phyloP scores from a whole-genome alignment of 2,797 vertebrate genomes.

The Cynopterus sphinx region DNA sequence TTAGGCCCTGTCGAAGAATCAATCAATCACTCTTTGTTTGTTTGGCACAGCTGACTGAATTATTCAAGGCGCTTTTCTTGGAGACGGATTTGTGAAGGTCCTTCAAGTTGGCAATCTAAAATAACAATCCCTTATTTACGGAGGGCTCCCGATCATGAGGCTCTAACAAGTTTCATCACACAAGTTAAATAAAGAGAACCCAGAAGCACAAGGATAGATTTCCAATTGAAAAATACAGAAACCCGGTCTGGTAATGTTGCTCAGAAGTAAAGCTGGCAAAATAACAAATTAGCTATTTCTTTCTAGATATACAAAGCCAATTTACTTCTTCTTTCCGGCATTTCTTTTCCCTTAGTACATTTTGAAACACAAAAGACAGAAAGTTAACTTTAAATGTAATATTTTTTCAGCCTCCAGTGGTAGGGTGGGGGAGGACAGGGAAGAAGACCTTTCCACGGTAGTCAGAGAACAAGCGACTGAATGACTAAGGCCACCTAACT shows the following conservation, averaged over 20 bases:
- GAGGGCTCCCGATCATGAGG: conserved; percentile 70
- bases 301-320: not conserved
- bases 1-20: conserved; percentile 71
- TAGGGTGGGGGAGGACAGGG: not conserved
- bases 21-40: conserved; percentile 75
- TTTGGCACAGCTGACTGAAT: conserved; percentile 78
- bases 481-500: not conserved
- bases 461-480: not conserved
- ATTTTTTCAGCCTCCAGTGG: not conserved
- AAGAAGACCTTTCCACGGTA: fast-evolving
- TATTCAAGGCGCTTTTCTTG: conserved; percentile 77
- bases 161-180: conserved; percentile 79
- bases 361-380: conserved; percentile 50
- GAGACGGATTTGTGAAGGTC: conserved; percentile 69
- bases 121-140: conserved; percentile 75
- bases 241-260: not conserved
- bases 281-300: conserved; percentile 17
- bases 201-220: not conserved
- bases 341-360: not conserved
- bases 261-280: conserved; percentile 30
- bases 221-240: conserved; percentile 15
- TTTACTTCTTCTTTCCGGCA: conserved; percentile 9
- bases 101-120: conserved; percentile 70
- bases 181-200: conserved; percentile 70
- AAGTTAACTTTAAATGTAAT: conserved; percentile 11